Evolutionary conservation across 2,888 invertebrate species (phyloP).

Genomic region (Steinernema hermaphroditum): DNA sequence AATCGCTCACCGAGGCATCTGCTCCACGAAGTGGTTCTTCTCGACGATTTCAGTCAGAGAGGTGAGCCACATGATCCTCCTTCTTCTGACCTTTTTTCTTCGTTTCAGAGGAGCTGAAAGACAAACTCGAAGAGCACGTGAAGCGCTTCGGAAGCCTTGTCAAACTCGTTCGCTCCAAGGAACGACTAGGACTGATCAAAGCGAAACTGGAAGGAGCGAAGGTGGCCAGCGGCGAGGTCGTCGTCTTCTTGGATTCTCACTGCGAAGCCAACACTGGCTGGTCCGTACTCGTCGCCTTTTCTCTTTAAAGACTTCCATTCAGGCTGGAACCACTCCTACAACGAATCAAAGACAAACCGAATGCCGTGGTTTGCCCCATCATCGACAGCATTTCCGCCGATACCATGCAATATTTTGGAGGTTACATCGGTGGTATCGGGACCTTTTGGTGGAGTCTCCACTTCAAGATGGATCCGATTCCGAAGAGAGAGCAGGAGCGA

Average conservation of each 20-base stretch:
- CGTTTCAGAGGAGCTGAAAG: conserved; percentile 74
- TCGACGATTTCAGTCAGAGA: conserved; percentile 88
- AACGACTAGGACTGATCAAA: conserved; percentile 83
- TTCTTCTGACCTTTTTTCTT: no score
- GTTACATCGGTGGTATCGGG: conserved; percentile 58
- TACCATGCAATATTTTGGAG: conserved; percentile 76
- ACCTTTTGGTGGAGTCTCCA: conserved; percentile 70
- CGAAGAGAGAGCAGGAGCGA: conserved; percentile 73
- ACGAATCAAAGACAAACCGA: conserved; percentile 79
- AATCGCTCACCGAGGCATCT: conserved; percentile 76
- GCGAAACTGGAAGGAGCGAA: conserved; percentile 79
- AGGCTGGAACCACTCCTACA: conserved; percentile 84
- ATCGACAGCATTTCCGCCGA: conserved; percentile 89
- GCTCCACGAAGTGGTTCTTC: conserved; percentile 86
- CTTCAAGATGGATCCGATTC: conserved; percentile 74
- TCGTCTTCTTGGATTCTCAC: conserved; percentile 88
- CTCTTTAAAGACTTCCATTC: not conserved
- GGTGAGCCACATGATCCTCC: no score
- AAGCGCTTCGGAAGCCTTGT: conserved; percentile 71
- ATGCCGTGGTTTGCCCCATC: conserved; percentile 85
- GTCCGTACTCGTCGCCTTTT: conserved; percentile 73
- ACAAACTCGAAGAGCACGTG: conserved; percentile 80
- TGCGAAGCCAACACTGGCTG: conserved; percentile 82
- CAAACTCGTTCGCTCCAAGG: conserved; percentile 76
- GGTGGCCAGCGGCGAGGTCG: conserved; percentile 78